A percentile compares a stretch with the other conserved stretches of the same genome.
Conservation (phyloP, 2,888 invertebrate genomes). For the Oxyteleia sp. region DNA sequence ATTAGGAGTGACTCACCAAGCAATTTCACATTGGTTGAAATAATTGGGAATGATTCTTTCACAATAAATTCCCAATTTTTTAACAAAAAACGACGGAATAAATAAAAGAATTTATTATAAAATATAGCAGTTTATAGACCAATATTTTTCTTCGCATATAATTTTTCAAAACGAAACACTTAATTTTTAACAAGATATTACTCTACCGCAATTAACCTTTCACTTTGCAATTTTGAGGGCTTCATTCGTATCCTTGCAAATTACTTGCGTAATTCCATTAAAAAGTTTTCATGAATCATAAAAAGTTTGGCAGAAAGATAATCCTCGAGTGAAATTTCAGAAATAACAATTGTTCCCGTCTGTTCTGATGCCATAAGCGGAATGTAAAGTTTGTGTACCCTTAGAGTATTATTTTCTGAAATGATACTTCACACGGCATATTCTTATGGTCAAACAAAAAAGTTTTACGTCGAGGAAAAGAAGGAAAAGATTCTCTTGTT, state of each 20-base stretch:
- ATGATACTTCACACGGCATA: no score
- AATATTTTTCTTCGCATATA: no score
- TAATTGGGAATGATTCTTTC: no score
- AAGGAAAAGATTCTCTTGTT: no score
- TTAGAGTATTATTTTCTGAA: not conserved
- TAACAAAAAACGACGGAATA: no score
- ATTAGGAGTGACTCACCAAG: no score
- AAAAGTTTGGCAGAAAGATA: conserved; percentile 23
- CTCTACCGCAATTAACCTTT: not conserved
- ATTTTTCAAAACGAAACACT: not conserved
- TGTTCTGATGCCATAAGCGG: not conserved
- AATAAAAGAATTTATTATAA: no score
- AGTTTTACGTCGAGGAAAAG: no score
- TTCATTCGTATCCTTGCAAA: conserved; percentile 21
- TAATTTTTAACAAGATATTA: not conserved
- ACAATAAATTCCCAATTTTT: no score
- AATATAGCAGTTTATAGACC: no score
- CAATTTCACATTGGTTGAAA: no score
- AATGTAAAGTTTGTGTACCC: conserved; percentile 10
- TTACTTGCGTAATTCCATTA: conserved; percentile 29
- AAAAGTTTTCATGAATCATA: conserved; percentile 23
- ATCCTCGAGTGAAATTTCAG: conserved; percentile 6
- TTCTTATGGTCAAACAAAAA: no score
- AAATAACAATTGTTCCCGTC: not conserved
- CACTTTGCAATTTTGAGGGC: conserved; percentile 15